Conservation (phyloP, 2,888 invertebrate genomes). For the Sialis lutaria region DNA sequence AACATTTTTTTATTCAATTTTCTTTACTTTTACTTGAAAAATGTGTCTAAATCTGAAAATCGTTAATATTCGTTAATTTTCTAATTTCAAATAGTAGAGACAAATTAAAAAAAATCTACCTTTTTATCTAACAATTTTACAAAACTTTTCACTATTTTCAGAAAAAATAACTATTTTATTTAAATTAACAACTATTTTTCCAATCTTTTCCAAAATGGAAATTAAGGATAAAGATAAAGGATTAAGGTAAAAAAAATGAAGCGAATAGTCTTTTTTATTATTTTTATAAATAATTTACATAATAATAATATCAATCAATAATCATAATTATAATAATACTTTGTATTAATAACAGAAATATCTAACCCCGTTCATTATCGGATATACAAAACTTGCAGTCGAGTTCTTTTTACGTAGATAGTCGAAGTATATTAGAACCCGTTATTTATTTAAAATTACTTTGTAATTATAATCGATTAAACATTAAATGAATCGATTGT, state of each 20-base stretch:
- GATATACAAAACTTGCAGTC: background rate
- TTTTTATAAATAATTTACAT: constrained; percentile 19
- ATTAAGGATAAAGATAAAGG: no score
- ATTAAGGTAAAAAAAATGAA: constrained; percentile 15
- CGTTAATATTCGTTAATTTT: no score
- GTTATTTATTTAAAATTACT: background rate
- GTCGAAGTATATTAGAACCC: background rate
- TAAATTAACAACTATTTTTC: no score
- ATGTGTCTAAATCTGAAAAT: no score
- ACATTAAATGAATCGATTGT: constrained; percentile 15
- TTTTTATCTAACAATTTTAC: no score
- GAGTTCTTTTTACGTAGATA: background rate
- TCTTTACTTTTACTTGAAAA: no score
- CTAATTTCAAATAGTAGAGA: no score
- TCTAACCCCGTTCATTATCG: background rate
- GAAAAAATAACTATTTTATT: no score
- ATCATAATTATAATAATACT: background rate
- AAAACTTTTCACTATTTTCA: no score
- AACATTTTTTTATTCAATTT: no score
- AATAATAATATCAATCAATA: constrained; percentile 17
- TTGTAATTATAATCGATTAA: constrained; percentile 2
- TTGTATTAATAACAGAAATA: background rate
- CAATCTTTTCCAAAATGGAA: no score
- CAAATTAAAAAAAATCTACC: no score
- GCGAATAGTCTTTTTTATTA: constrained; percentile 17